These are phyloP conservation scores for Ara ararauna DNA, from an alignment of 2,797 vertebrate genomes.

Conservation along the genomic window DNA sequence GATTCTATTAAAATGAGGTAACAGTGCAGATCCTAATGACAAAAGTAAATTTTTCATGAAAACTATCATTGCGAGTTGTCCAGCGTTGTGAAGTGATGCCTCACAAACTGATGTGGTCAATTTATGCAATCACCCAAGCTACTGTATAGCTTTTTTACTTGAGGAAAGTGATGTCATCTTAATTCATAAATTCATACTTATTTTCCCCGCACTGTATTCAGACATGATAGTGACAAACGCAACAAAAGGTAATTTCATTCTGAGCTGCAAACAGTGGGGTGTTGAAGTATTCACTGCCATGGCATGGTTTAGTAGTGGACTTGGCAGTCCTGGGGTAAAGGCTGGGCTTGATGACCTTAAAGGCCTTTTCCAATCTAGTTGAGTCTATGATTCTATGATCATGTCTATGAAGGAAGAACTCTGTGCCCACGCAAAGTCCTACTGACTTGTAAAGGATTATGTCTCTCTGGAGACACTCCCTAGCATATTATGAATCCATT, in stretches of 20 bases:
- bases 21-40: background rate
- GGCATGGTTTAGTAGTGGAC: background rate
- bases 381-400: fast-evolving
- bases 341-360: background rate
- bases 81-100: background rate
- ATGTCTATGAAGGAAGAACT: background rate
- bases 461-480: background rate
- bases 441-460: background rate
- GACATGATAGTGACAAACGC: background rate
- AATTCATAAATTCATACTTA: background rate
- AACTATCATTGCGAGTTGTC: background rate
- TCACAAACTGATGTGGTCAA: background rate
- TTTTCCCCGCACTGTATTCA: background rate
- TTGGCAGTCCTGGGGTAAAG: background rate
- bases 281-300: background rate
- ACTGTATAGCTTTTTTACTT: background rate
- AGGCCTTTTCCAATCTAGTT: background rate
- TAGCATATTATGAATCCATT: background rate
- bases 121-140: background rate
- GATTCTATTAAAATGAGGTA: background rate
- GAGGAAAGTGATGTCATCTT: background rate
- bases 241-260: background rate
- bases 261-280: background rate
- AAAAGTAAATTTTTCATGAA: background rate
- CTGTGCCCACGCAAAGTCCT: background rate